Conservation (phyloP, 2,888 invertebrate species). For the Isotomurus palustris region DNA sequence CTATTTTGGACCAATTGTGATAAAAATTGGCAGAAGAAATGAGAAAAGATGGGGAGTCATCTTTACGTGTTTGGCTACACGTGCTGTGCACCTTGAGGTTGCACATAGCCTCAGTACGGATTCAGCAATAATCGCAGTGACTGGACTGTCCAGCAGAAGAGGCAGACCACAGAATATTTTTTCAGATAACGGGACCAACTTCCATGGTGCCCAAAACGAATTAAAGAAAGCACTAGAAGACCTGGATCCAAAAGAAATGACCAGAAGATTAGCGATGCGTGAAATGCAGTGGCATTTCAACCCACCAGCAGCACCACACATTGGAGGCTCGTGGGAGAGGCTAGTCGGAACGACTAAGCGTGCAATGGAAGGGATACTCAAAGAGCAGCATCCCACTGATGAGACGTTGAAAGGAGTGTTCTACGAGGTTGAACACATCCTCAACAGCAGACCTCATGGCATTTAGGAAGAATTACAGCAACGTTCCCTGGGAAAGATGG, state of each 20-base stretch:
- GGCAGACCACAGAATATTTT: background rate
- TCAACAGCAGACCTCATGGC: no score
- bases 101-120: background rate
- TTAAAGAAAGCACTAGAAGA: background rate
- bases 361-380: no score
- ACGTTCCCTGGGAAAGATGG: no score
- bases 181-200: background rate
- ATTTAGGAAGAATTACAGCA: no score
- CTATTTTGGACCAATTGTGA: constrained; percentile 1
- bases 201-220: background rate
- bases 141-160: background rate
- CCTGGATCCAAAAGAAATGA: background rate
- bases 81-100: background rate
- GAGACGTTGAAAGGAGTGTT: no score
- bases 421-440: no score
- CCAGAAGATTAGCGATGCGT: background rate
- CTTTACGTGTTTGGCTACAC: background rate
- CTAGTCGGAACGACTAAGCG: background rate
- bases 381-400: no score
- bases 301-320: background rate
- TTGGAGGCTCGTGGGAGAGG: background rate
- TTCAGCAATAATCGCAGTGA: background rate
- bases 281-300: background rate
- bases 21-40: background rate
- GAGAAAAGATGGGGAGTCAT: constrained; percentile 5